Base-by-base conservation (phyloP, 2,888 invertebrate species). In the Ophion ellenae region DNA sequence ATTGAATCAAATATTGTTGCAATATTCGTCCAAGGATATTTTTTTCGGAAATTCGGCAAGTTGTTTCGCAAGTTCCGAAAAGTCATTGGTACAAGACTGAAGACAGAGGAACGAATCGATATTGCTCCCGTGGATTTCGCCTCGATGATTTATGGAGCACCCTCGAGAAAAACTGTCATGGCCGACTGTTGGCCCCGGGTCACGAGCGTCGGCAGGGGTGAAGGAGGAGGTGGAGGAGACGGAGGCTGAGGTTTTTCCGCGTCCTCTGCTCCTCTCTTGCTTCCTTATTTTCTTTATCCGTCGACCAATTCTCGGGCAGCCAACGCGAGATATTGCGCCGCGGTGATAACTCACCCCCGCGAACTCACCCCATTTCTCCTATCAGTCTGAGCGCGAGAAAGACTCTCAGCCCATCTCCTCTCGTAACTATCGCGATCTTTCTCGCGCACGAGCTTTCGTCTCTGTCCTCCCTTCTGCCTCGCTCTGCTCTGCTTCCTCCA, bases 241-340 rank as follows among this genome's bases (percentile, higher is more conserved):
- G 94, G 95, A 95, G 95, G 95, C 95, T 70, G 71, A 61, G 78
- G 83, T 88, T 88, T 86, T 79, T 69, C 80, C 80, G 81, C 87
- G 76, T 85, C 85, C 84, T 71, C n/a, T 47, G 78, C 79, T 71
- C 71, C 47, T 64, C 76, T 80, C 74, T 77, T 66, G 87, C 86
- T 88, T 87, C 86, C 88, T 89, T 89, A 89, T 89, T 89, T 89
- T 90, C 90, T 90, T 89, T 89, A 90, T 89, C 88, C 89, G 89
- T 90, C 90, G 86, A 89, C 90, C 90, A 90, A 93, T 94, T 90
- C 91, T 91, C 89, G 87, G 92, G 94, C 94, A 95, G 89, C 89
- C 89, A 88, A 89, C 89, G 90, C 89, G 88, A 89, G 90, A 90
- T 91, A 90, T 90, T 91, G 90, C 89, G 86, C 86, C 88, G 88